phyloP scores from a whole-genome alignment of 2,113 vertebrate genomes.

The Cyanoderma ruficeps region DNA sequence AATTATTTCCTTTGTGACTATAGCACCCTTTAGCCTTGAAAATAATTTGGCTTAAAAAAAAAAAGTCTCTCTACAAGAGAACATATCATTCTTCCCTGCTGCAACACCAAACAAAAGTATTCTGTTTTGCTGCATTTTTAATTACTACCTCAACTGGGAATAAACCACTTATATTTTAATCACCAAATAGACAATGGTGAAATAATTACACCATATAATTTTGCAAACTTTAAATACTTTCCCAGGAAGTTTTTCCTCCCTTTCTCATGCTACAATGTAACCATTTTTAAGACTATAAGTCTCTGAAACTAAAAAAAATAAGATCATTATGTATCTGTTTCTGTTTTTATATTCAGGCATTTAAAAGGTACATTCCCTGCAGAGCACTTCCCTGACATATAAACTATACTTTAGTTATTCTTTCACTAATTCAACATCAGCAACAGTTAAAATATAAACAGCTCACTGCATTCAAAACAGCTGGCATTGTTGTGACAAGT shows the following conservation, averaged over 20 bases:
- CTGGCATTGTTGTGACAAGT: background rate
- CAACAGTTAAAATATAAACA: background rate
- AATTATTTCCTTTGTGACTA: background rate
- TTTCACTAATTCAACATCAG: background rate
- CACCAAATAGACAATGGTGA: background rate
- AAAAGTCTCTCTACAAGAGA: background rate
- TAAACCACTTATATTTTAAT: background rate
- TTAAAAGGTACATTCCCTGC: background rate
- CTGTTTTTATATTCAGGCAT: background rate
- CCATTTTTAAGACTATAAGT: background rate
- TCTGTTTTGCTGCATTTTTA: background rate
- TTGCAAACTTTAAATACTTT: background rate
- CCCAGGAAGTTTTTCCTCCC: background rate
- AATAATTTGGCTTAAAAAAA: no score
- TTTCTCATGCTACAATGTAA: background rate
- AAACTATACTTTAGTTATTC: background rate
- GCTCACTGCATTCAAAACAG: background rate
- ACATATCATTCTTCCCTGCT: background rate
- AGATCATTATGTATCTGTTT: background rate
- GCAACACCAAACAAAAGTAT: background rate
- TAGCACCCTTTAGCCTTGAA: background rate
- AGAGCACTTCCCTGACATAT: background rate
- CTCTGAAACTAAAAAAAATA: background rate
- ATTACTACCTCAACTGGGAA: background rate
- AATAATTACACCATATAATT: background rate